A percentile compares a stretch with the other conserved stretches of the same genome.
Conservation (phyloP, 1,140 invertebrate species). For the Nebria ingens region DNA sequence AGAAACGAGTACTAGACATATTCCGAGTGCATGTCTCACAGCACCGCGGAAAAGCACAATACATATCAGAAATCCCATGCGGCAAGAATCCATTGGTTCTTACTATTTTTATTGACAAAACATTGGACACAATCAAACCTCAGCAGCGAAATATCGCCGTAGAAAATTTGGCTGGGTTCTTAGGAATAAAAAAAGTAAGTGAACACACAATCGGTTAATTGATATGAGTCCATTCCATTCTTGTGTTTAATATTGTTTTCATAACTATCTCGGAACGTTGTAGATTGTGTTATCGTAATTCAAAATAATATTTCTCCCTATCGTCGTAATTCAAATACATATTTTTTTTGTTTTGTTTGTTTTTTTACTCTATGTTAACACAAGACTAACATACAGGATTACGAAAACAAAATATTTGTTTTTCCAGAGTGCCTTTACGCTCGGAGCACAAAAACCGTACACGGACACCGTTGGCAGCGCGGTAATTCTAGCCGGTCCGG, state of each 20-base stretch:
- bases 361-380: too few species aligned
- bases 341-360: too few species aligned
- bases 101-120: conserved; percentile 38
- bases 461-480: conserved; percentile 30
- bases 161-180: conserved; percentile 42
- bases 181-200: conserved; percentile 42
- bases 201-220: conserved; percentile 4
- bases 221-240: not conserved
- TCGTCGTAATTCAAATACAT: too few species aligned
- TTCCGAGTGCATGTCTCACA: not conserved
- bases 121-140: conserved; percentile 38
- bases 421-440: conserved; percentile 38
- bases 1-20: not conserved
- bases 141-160: conserved; percentile 38
- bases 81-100: conserved; percentile 23
- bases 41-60: not conserved
- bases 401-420: too few species aligned
- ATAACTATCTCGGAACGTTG: conserved; percentile 12
- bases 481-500: conserved; percentile 46
- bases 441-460: conserved; percentile 29
- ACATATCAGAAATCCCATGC: not conserved
- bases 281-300: conserved; percentile 15
- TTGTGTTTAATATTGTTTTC: conserved; percentile 4
- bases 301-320: not conserved
- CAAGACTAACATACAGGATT: too few species aligned